These are phyloP conservation scores for Harpagoxenus sublaevis DNA, from an alignment of 2,888 invertebrate species.

Conservation along the genomic window DNA sequence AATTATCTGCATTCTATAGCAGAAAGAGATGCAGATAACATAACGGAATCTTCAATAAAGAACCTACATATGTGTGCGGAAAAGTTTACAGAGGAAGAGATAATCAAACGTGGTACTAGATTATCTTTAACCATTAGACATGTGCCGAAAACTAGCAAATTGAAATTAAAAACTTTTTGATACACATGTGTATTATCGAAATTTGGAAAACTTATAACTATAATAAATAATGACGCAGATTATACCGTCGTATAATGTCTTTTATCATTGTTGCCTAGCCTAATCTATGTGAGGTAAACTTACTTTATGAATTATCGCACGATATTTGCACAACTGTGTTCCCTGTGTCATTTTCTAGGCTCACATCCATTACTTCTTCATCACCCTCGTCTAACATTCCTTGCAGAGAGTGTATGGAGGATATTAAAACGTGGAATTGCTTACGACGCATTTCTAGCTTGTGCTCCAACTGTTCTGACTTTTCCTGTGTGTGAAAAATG, in stretches of 20 bases:
- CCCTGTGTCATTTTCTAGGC: conserved; percentile 86
- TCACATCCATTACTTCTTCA: conserved; percentile 88
- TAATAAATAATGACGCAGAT: not conserved
- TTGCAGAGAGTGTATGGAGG: conserved; percentile 95
- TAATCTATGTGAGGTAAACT: not conserved
- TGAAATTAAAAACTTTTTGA: conserved; percentile 89
- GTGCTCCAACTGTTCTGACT: conserved; percentile 91
- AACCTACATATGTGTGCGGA: conserved; percentile 90
- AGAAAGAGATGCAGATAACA: conserved; percentile 90
- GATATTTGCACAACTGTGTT: conserved; percentile 76
- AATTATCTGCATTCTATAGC: conserved; percentile 95
- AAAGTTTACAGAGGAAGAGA: conserved; percentile 88
- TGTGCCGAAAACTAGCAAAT: conserved; percentile 95
- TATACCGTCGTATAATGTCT: not conserved
- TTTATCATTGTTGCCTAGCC: not conserved
- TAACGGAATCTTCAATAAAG: conserved; percentile 88
- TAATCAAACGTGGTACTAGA: conserved; percentile 90
- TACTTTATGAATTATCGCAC: conserved; percentile 60
- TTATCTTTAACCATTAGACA: conserved; percentile 97
- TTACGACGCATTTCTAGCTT: conserved; percentile 94
- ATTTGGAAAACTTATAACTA: not conserved
- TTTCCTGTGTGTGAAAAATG: conserved; percentile 86
- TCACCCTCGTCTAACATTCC: conserved; percentile 92
- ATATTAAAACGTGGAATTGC: conserved; percentile 95
- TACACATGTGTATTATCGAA: conserved; percentile 22